Percentiles rank a stretch among this genome's conserved stretches.
Evolutionary conservation across 2,113 vertebrate species (phyloP).

Genomic region (Rhagologus leucostigma): DNA sequence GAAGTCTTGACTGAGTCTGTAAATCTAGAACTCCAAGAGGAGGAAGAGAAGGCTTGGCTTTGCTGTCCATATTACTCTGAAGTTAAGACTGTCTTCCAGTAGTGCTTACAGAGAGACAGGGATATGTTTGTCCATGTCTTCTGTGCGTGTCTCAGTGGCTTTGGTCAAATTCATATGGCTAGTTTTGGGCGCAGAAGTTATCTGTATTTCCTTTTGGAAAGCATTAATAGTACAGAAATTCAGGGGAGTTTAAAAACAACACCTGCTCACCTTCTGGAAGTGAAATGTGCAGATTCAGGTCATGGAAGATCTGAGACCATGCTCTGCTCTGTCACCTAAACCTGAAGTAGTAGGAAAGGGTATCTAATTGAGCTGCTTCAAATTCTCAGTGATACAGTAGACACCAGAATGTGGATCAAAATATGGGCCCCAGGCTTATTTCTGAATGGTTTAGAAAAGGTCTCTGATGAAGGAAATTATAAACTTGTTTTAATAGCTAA

Average conservation of each 20-base stretch:
- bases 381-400: not conserved
- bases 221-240: not conserved
- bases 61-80: not conserved
- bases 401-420: not conserved
- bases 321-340: not conserved
- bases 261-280: not conserved
- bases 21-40: not conserved
- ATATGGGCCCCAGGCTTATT: not conserved
- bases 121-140: not conserved
- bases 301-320: not conserved
- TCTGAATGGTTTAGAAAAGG: not conserved
- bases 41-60: not conserved
- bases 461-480: slow-evolving; percentile 27
- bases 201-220: not conserved
- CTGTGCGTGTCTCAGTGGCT: not conserved
- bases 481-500: not conserved
- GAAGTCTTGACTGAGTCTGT: not conserved
- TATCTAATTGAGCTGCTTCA: not conserved
- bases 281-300: not conserved
- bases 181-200: not conserved
- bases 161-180: not conserved
- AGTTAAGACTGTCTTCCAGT: not conserved
- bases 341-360: fast-evolving
- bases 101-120: not conserved
- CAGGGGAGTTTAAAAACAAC: not conserved